Evolutionary conservation across 2,113 vertebrate genomes (phyloP).

Genomic region (Mohoua ochrocephala): DNA sequence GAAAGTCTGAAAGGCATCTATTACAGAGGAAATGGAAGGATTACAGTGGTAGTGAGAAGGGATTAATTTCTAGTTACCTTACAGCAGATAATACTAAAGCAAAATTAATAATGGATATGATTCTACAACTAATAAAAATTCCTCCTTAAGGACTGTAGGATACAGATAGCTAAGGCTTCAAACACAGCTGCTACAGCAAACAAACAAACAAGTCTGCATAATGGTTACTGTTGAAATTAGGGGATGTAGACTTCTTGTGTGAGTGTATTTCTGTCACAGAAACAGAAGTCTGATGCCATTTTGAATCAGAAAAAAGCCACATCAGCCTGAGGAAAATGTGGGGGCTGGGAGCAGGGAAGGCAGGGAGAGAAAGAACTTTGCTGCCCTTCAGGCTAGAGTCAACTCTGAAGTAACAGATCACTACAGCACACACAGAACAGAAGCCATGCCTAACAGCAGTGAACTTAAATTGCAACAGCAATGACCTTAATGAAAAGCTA

Average conservation of each 20-base stretch:
- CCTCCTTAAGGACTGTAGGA: not conserved
- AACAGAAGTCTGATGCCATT: not conserved
- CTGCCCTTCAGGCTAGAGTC: not conserved
- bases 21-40: not conserved
- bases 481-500: not conserved
- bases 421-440: not conserved
- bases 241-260: not conserved
- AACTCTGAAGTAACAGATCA: not conserved
- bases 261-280: not conserved
- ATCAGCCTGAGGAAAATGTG: not conserved
- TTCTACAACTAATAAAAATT: not conserved
- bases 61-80: not conserved
- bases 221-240: not conserved
- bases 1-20: not conserved
- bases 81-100: not conserved
- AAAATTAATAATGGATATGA: not conserved
- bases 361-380: not conserved
- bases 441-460: not conserved
- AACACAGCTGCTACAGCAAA: not conserved
- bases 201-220: not conserved
- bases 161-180: not conserved
- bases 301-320: not conserved
- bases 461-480: not conserved
- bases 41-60: not conserved
- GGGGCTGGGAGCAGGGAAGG: rapidly evolving